Evolutionary conservation across 2,888 invertebrate genomes (phyloP).

Genomic region (Aplocera efformata): DNA sequence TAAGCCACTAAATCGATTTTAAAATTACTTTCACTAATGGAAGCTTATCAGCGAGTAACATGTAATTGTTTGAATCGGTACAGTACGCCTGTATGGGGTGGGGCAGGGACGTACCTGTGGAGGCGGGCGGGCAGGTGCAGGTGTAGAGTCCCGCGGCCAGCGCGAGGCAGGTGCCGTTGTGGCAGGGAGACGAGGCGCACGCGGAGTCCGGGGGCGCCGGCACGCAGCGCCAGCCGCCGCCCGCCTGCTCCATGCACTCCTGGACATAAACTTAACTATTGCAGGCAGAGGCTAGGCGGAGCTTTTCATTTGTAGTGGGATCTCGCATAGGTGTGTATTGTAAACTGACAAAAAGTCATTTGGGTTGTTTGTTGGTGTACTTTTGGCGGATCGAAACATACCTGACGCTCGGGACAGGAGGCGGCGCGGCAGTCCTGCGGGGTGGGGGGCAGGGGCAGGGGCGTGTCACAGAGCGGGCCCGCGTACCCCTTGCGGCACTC

Average conservation of each 20-base stretch:
- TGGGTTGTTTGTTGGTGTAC: no score
- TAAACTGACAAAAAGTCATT: no score
- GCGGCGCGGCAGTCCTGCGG: slow-evolving; percentile 80
- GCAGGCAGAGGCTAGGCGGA: no score
- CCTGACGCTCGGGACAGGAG: slow-evolving; percentile 48
- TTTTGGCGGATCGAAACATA: neutral
- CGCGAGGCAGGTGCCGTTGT: slow-evolving; percentile 87
- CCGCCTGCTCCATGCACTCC: slow-evolving; percentile 74
- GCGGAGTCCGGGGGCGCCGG: slow-evolving; percentile 82
- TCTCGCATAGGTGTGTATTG: no score
- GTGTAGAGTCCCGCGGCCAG: slow-evolving; percentile 80
- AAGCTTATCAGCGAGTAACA: no score
- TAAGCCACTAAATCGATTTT: no score
- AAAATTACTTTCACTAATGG: no score
- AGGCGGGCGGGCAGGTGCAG: slow-evolving; percentile 83
- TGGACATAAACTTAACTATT: slow-evolving; percentile 17
- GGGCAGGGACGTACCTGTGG: slow-evolving; percentile 43
- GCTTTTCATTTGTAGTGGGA: no score
- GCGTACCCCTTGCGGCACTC: slow-evolving; percentile 84
- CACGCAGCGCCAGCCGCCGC: slow-evolving; percentile 79
- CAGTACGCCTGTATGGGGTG: slow-evolving; percentile 2
- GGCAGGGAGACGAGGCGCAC: slow-evolving; percentile 85
- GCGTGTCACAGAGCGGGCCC: slow-evolving; percentile 83
- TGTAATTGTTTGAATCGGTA: no score
- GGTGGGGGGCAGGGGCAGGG: slow-evolving; percentile 66